These are phyloP conservation scores for Rhaphigaster nebulosa DNA, from an alignment of 2,888 invertebrate genomes.

Conservation along the genomic window DNA sequence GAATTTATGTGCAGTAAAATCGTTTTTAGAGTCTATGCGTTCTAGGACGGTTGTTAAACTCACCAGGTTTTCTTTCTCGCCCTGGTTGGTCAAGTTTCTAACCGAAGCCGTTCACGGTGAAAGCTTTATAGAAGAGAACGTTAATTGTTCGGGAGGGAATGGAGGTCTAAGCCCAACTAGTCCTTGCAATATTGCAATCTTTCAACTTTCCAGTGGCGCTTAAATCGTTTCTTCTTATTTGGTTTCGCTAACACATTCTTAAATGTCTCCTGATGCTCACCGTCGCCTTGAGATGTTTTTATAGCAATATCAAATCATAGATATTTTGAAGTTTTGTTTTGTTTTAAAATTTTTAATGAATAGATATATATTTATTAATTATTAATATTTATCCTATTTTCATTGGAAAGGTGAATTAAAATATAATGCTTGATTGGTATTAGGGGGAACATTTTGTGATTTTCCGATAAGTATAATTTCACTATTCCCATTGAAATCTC, in stretches of 20 bases:
- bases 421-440: no score
- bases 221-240: neutral
- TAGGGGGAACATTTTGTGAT: no score
- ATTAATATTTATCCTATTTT: no score
- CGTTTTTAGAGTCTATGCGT: neutral
- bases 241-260: neutral
- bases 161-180: neutral
- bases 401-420: no score
- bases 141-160: neutral
- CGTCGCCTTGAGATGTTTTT: no score
- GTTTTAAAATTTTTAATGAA: no score
- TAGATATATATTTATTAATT: no score
- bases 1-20: neutral
- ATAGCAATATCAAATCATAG: no score
- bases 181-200: neutral
- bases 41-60: neutral
- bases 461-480: no score
- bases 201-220: neutral
- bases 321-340: no score
- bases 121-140: neutral
- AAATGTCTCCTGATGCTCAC: neutral
- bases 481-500: no score
- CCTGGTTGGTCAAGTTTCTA: slow-evolving; percentile 6
- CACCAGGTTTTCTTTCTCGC: neutral
- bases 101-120: neutral